Evolutionary conservation across 2,888 invertebrate genomes (phyloP).

Genomic region (Eristalinus sepulchralis): DNA sequence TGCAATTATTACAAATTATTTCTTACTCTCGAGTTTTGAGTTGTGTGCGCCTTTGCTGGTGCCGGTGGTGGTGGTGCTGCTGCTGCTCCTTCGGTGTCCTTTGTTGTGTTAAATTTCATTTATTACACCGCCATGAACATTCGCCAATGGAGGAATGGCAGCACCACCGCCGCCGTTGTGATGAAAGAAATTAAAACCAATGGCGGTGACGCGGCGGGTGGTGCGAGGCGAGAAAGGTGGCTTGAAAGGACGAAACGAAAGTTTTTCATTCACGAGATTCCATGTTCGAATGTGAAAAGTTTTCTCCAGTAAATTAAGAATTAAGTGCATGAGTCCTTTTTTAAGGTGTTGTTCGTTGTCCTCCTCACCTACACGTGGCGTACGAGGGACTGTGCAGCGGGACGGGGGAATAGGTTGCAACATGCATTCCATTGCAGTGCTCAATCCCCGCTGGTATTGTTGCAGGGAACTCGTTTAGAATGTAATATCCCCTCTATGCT

Average conservation of each 20-base stretch:
- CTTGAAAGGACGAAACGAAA: constrained; percentile 24
- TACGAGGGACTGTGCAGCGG: neutral
- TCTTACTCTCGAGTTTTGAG: constrained; percentile 53
- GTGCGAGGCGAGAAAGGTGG: neutral
- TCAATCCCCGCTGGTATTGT: constrained; percentile 42
- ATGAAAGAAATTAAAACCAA: constrained; percentile 41
- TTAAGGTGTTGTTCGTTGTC: neutral
- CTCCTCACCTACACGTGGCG: neutral
- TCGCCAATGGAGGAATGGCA: constrained; percentile 16
- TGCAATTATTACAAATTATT: constrained; percentile 71
- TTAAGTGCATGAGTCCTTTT: constrained; percentile 52
- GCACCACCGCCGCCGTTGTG: too few relatives aligned
- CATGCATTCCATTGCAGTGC: constrained; percentile 32
- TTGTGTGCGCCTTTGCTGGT: neutral
- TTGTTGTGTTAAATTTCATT: constrained; percentile 68
- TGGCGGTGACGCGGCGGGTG: neutral
- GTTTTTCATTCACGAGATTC: constrained; percentile 22
- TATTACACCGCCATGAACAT: constrained; percentile 66
- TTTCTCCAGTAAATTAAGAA: constrained; percentile 52
- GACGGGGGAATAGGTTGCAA: constrained; percentile 11
- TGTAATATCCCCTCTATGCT: constrained; percentile 36
- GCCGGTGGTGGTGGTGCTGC: neutral
- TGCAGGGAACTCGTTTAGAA: constrained; percentile 51
- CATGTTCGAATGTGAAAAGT: constrained; percentile 67
- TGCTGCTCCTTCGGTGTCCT: constrained; percentile 4